Conservation (phyloP, 2,888 invertebrate genomes). For the Omphaloscelis lunosa region DNA sequence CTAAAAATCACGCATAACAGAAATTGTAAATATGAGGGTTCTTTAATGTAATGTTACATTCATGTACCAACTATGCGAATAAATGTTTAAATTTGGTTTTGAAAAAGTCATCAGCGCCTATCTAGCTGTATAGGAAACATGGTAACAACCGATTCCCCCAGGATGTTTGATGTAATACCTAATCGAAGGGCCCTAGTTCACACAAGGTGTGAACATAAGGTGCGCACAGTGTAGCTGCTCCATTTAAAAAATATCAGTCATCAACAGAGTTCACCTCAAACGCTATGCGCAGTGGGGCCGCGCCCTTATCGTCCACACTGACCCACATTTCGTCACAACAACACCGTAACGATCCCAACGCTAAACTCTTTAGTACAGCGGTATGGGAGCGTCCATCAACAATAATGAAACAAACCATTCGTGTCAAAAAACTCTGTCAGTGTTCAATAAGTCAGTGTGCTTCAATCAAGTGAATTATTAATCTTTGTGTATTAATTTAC, state of each 20-base stretch:
- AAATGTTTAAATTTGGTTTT: not conserved
- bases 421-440: constrained; percentile 48
- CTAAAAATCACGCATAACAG: too few relatives aligned
- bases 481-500: constrained; percentile 44
- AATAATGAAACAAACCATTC: constrained; percentile 46
- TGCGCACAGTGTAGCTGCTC: constrained; percentile 31
- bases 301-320: constrained; percentile 38
- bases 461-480: constrained; percentile 38
- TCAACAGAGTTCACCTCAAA: constrained; percentile 20
- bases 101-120: too few relatives aligned
- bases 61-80: not conserved
- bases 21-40: not conserved
- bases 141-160: not conserved
- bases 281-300: constrained; percentile 29
- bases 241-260: constrained; percentile 38
- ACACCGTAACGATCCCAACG: constrained; percentile 23
- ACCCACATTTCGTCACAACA: constrained; percentile 44
- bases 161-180: not conserved
- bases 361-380: constrained; percentile 47
- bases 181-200: not conserved
- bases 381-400: constrained; percentile 16
- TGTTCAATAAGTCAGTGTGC: constrained; percentile 19
- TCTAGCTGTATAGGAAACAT: not conserved
- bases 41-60: not conserved
- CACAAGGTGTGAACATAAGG: constrained; percentile 26